Base-by-base conservation (phyloP, 2,888 invertebrate species). In the Morpho helenor region DNA sequence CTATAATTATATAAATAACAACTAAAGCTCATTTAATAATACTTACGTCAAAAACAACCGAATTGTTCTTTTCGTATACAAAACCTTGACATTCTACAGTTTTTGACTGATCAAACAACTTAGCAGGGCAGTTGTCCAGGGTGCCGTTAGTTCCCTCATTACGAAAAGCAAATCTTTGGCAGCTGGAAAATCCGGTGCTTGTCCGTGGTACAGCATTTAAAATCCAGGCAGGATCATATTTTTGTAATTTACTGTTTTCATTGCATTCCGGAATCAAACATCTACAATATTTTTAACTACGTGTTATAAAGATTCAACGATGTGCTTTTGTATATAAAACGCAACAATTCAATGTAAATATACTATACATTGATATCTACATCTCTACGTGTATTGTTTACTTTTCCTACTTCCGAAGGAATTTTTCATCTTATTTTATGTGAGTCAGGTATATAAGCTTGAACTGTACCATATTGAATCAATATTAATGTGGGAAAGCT, bases 221-320 rank as follows among this genome's bases (percentile, higher is more conserved):
- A 4, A 92, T 62, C 92, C 93, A 93, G 0, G 72, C 66, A 0
- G 86, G 81, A 2, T 78, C 71, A 64, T 82, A 87, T 0, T 67
- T 59, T 7, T 79, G 69, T 8, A 75, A 68, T 44, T 80, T 77
- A 9, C 66, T 68, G 16, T 82, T 66, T 59, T 84, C 84, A 0
- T 79, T 92, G 66, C 93, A 93, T 71, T 91, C 92, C 2, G 87
- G 82, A 45, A 93, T 80, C 43, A 75, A 77, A 67, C 93, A 92
- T 68, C 92, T 92, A 62, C 2, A 64, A 53, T 8, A 52, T 47
- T 40, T 5, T 42, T 22, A 2, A 2, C 8, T 9, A 10, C 2
- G 10, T 22, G 23, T 31, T 3, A 31, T 31, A 31, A 5, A 31
- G 31, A 31, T 31, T 31, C 31, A 31, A 31, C 31, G 31, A 31